Evolutionary conservation across 1,140 invertebrate genomes (phyloP), one percentile per base, ranked within the genome.

Genomic region (Meloidogyne exigua): DNA sequence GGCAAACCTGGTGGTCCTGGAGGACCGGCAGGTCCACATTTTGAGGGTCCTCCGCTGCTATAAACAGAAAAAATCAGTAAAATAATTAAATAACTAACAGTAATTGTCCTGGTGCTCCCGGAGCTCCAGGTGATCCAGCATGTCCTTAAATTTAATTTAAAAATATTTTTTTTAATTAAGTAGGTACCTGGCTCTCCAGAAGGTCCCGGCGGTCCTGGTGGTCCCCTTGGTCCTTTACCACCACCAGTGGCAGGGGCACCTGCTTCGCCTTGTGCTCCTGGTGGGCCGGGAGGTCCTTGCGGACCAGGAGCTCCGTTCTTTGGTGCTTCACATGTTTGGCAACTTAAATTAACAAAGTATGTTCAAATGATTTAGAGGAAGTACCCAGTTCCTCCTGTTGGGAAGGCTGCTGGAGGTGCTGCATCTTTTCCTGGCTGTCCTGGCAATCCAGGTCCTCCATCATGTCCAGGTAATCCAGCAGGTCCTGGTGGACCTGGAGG

Each of bases 401-500:
- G 63, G 0, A 57, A 62, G 0, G 70, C 63, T 26, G 65, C 21
- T 21, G 28, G 75, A 28, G 26, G 21, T 26, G 68, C 42, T 3
- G 64, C 76, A 25, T 44, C 42, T 42, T 36, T 65, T 39, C 77
- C 77, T 12, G 57, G 5, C 2, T 23, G 32, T 2, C 77, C 77
- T 4, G 75, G 28, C 7, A 65, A 39, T 9, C 77, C 77, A 1
- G 77, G 26, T 36, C 12, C 44, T 25, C 77, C 77, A 28, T 78
- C 77, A 39, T 68, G 18, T 15, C 77, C 77, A 18, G 44, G 44
- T 5, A 57, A 28, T 18, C 77, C 77, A 28, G 26, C 75, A 23
- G 77, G 75, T 13, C 77, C 77, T 15, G 77, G 77, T 2, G 77
- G 77, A 9, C 77, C 77, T 3, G 77, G 77, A 15, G 77, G 77